Base-by-base conservation (phyloP, 2,113 vertebrate species). In the Chaetodon trifascialis region DNA sequence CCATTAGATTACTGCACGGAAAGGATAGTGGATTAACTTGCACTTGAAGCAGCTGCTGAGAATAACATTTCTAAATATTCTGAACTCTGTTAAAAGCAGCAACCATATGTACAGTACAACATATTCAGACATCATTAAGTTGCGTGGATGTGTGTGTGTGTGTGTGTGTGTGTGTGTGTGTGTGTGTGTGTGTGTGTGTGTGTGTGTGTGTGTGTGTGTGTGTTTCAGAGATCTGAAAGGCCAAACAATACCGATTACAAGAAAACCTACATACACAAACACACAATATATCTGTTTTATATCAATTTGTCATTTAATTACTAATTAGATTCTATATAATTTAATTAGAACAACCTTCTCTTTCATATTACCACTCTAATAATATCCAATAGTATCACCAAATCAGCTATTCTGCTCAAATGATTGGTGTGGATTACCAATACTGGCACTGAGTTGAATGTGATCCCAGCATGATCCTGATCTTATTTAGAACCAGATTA, bases 401-500 rank as follows among this genome's bases (percentile, higher is more conserved):
- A 85, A 88, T 91, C 83, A 83, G 78, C 62, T 51, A 54, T 63
- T 87, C 72, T 70, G 58, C 76, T 84, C 56, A 54, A 76, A 80
- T 85, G 76, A 83, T 72, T 65, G 23, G 62, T 52, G 71, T 75
- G 82, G 92, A 93, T 94, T 94, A 92, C 73, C 63, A 47, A 82
- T 86, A 89, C 81, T 80, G 81, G 77, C 73, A 69, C 51, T 71
- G 88, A 86, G 80, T 67, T 80, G 82, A 89, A 90, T 68, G 80
- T 60, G 87, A 93, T 89, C 76, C 77, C 78, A 69, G 80, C 86
- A 86, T 84, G 91, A 93, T 91, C 73, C 70, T 77, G 77, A 88
- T 89, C 80, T 91, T 74, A 89, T 90, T 90, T 79, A 49, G 73
- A 71, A 51, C 49, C 76, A 90, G 93, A 94, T 95, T 91, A 92